These are phyloP conservation scores for Dreissena rostriformis DNA, from an alignment of 1,140 invertebrate species.

Conservation along the genomic window DNA sequence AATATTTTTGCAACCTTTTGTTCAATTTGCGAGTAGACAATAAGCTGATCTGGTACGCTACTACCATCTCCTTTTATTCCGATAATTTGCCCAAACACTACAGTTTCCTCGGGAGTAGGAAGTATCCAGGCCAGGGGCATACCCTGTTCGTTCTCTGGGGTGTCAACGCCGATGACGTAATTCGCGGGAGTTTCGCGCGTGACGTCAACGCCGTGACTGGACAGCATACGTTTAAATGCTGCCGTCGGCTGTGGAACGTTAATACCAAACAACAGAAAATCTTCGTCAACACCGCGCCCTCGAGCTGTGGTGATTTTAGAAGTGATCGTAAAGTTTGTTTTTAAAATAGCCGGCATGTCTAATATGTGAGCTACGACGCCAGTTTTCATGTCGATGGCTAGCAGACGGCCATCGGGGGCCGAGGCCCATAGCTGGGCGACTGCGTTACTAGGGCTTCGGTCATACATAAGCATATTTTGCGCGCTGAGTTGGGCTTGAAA, in stretches of 20 bases:
- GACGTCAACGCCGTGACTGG: slow-evolving; percentile 3
- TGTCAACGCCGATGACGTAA: slow-evolving; percentile 39
- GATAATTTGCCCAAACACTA: slow-evolving; percentile 59
- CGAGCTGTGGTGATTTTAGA: slow-evolving; percentile 58
- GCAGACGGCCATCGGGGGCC: slow-evolving; percentile 6
- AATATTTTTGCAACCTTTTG: slow-evolving; percentile 31
- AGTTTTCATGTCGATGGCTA: slow-evolving; percentile 35
- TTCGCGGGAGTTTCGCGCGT: background rate
- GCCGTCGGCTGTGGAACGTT: slow-evolving; percentile 26
- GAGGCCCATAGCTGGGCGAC: slow-evolving; percentile 54
- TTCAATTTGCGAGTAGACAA: slow-evolving; percentile 23
- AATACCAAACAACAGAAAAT: slow-evolving; percentile 56
- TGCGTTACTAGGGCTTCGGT: slow-evolving; percentile 26
- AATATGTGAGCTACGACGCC: slow-evolving; percentile 52
- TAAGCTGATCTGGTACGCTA: slow-evolving; percentile 1
- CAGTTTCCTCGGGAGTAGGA: slow-evolving; percentile 52
- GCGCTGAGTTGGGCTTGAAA: slow-evolving; percentile 36
- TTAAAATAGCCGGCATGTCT: slow-evolving; percentile 46
- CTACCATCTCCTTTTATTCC: slow-evolving; percentile 31
- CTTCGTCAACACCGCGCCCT: slow-evolving; percentile 6
- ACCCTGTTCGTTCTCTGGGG: slow-evolving; percentile 9
- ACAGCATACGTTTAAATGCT: background rate
- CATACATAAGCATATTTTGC: slow-evolving; percentile 43
- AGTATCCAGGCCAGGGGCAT: slow-evolving; percentile 54
- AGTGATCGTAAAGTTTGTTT: slow-evolving; percentile 49